These are phyloP conservation scores for Oreochromis niloticus DNA, from an alignment of 2,113 vertebrate species.

Conservation along the genomic window DNA sequence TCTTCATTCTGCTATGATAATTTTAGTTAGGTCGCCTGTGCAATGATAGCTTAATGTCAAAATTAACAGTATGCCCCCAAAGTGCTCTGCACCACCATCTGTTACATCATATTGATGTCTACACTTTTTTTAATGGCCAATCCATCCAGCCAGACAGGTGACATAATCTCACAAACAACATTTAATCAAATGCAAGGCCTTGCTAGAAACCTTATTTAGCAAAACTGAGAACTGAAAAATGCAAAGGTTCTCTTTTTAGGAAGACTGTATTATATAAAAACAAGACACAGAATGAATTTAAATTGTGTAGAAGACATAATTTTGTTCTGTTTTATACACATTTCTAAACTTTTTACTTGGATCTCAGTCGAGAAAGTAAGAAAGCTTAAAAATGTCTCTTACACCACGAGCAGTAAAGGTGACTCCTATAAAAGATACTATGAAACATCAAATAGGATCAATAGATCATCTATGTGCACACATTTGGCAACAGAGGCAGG, in stretches of 20 bases:
- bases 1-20: background rate
- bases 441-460: background rate
- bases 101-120: background rate
- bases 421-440: background rate
- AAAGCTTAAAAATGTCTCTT: background rate
- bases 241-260: background rate
- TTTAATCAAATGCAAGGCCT: background rate
- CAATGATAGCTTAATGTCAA: background rate
- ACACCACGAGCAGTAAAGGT: background rate
- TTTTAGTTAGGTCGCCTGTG: constrained; percentile 19
- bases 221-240: background rate
- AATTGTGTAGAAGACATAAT: background rate
- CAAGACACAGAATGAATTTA: background rate
- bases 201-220: background rate
- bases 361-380: background rate
- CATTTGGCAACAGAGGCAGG: background rate
- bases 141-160: constrained; percentile 8
- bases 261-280: background rate
- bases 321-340: background rate
- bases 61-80: constrained; percentile 10
- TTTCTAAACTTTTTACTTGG: background rate
- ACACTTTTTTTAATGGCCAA: constrained; percentile 21
- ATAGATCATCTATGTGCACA: background rate
- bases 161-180: constrained; percentile 1
- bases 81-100: constrained; percentile 1